Evolutionary conservation across 2,113 vertebrate species (phyloP), one percentile per base, ranked within the genome.

Genomic region (Pelobates fuscus): DNA sequence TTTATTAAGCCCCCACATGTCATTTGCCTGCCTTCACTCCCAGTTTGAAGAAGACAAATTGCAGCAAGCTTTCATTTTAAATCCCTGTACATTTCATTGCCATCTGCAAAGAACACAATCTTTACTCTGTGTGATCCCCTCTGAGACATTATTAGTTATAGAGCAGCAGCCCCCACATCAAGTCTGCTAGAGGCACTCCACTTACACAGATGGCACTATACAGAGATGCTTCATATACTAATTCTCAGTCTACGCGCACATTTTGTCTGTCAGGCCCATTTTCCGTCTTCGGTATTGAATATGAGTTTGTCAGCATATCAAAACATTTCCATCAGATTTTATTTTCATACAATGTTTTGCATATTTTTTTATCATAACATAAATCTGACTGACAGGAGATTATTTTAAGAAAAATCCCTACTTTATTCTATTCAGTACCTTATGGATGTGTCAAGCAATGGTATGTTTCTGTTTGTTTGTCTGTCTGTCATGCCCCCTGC

Each of bases 21-120:
- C 67, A 58, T 3, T 58, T 54, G 25, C 46, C 37, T 30, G 41
- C 58, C 43, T 61, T 15, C 21, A 37, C 23, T 30, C 25, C 43
- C 43, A 62, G 15, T 29, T 11, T 49, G 58, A 46, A 60, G 37
- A 71, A 49, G 57, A 71, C 27, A 46, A 60, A 61, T 61, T 49
- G 30, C 57, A 24, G 24, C 21, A n/a, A 59, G 32, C 23, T 61
- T 71, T 49, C 12, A 29, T 27, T 46, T 21, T 49, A 49, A 71
- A 62, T 49, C 57, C 25, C 43, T 26, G 7, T 23, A 60, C 26
- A 23, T 20, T 49, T 62, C 41, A 61, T 25, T 29, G 58, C 41
- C 59, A 61, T 61, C 20, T 58, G 60, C 57, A 71, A 49, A 46
- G 57, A 61, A 61, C 14, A 2, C 20, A 49, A 15, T 21, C 17